Conservation (phyloP, 2,797 vertebrate species). For the Pygocentrus nattereri region DNA sequence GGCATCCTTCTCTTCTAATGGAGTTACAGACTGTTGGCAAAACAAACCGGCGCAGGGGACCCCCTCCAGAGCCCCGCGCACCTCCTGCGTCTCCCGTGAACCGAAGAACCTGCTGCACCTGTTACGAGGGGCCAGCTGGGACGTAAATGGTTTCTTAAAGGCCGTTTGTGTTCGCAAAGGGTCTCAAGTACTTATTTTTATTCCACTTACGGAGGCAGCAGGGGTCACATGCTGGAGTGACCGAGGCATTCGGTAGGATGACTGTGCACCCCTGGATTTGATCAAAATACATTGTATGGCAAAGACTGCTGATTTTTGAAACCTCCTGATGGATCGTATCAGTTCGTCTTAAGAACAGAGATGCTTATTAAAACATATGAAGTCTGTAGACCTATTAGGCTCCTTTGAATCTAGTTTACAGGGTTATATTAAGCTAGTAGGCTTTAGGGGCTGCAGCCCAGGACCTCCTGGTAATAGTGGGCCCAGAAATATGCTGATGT, state of each 20-base stretch:
- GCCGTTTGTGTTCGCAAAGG: neutral
- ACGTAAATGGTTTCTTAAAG: neutral
- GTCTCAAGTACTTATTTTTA: neutral
- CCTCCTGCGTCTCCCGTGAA: constrained; percentile 14
- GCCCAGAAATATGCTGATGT: no score
- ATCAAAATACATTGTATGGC: neutral
- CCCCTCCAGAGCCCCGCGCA: neutral
- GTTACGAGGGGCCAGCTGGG: neutral
- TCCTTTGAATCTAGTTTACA: no score
- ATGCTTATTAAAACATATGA: no score
- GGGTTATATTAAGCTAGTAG: no score
- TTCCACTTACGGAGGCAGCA: neutral
- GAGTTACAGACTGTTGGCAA: constrained; percentile 13
- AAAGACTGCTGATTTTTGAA: no score
- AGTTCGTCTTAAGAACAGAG: no score
- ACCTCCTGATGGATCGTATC: no score
- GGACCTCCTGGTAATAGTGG: no score
- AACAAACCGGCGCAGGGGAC: constrained; percentile 21
- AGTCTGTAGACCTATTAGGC: no score
- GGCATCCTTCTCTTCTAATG: constrained; percentile 2
- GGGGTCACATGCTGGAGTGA: neutral
- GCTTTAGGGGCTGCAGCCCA: no score
- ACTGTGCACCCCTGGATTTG: neutral
- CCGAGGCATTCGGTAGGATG: neutral
- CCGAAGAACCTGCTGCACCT: neutral